phyloP scores from a whole-genome alignment of 2,888 invertebrate species.

The Idaea aversata region DNA sequence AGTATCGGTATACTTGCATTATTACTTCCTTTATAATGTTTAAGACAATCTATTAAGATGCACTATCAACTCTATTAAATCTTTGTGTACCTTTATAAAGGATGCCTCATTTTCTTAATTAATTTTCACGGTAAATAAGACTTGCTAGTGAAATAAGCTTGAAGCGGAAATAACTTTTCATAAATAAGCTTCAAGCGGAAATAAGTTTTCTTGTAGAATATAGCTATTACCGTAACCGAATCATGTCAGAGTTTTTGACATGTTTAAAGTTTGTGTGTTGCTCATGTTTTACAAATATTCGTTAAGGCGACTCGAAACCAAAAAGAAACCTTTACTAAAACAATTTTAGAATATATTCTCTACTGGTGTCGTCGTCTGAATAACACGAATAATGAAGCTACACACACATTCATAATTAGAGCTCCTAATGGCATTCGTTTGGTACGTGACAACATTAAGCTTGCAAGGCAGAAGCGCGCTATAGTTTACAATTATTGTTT shows the following conservation, averaged over 20 bases:
- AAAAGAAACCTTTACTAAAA: too few relatives aligned
- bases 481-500: slow-evolving; percentile 38
- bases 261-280: not conserved
- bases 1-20: slow-evolving; percentile 29
- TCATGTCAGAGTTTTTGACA: not conserved
- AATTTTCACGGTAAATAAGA: not conserved
- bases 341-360: too few relatives aligned
- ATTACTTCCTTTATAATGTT: slow-evolving; percentile 22
- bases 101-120: not conserved
- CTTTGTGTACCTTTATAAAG: slow-evolving; percentile 2
- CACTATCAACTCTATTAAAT: slow-evolving; percentile 5
- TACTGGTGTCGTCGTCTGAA: not conserved
- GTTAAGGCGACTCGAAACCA: too few relatives aligned
- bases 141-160: not conserved
- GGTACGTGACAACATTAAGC: slow-evolving; percentile 5
- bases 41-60: slow-evolving; percentile 16
- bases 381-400: not conserved
- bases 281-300: not conserved
- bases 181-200: not conserved
- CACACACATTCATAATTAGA: not conserved
- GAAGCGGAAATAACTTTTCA: not conserved
- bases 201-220: not conserved
- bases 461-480: not conserved
- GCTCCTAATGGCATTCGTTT: not conserved
- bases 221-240: not conserved